Evolutionary conservation across 2,797 vertebrate species (phyloP), one percentile per base, ranked within the genome.

Genomic region (Darevskia mixta): DNA sequence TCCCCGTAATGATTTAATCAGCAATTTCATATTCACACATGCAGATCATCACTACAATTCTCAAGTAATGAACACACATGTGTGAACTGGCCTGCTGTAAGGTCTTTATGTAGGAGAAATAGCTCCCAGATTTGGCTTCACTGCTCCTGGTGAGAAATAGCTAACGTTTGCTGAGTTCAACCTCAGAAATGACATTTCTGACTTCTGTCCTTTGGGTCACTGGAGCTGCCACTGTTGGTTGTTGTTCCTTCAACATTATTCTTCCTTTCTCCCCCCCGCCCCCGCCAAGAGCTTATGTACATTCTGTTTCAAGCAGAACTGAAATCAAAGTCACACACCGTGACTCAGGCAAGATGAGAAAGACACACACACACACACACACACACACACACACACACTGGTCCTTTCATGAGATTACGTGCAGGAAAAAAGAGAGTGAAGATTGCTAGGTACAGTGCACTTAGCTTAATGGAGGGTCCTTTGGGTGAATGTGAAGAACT

Each of bases 361-460:
- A 73, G 66, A 11, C 0, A 0, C 20, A 2, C 58, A 61, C 58
- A 61, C 58, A 15, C 4, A 61, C 58, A 61, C 9, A 55, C 35
- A 79, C 6, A n/a, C 32, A 38, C 27, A 69, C 2, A 69, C 10
- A 61, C 72, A 43, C 23, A 41, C 5, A 13, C 1, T 8, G 32
- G 23, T n/a, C 27, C 20, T 75, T 90, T 79, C 2, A 10, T 79
- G 66, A 79, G 79, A 27, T 27, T 79, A 67, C 32, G 25, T 49
- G 73, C 25, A 76, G 71, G 8, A 9, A 73, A 83, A 86, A 87
- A 38, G 45, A 78, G 4, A 1, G 35, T 80, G 85, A 86, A 71
- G 55, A 81, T 75, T 80, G 71, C 77, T 80, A 87, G 85, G 32
- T 87, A 43, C 29, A 35, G 18, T 80, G 38, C 80, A 73, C 67